phyloP scores from a whole-genome alignment of 2,888 invertebrate genomes.

The Fragum whitleyi region DNA sequence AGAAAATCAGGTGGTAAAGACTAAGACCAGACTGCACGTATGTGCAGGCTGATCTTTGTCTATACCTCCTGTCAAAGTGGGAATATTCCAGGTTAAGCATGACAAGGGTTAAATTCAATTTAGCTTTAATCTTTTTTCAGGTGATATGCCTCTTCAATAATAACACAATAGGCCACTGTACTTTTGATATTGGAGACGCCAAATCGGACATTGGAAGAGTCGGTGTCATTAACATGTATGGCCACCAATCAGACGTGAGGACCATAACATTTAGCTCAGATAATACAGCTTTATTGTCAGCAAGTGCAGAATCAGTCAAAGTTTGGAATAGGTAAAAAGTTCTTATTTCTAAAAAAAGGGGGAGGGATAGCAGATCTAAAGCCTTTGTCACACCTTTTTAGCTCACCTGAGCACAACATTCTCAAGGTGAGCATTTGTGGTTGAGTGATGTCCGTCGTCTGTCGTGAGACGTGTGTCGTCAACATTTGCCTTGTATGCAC shows the following conservation, averaged over 20 bases:
- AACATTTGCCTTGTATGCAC: too few species aligned
- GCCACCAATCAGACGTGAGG: slow-evolving; percentile 96
- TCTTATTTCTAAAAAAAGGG: too few species aligned
- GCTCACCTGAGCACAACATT: not conserved
- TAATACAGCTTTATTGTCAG: slow-evolving; percentile 94
- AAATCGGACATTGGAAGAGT: slow-evolving; percentile 61
- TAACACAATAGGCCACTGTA: slow-evolving; percentile 91
- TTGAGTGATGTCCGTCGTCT: not conserved
- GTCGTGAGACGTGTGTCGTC: too few species aligned
- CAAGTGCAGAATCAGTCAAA: slow-evolving; percentile 94
- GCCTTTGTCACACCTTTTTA: not conserved
- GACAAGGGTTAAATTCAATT: too few species aligned
- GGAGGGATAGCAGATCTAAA: too few species aligned
- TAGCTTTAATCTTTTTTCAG: slow-evolving; percentile 76
- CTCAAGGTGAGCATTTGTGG: too few species aligned
- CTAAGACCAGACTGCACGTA: too few species aligned
- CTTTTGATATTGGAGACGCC: slow-evolving; percentile 83
- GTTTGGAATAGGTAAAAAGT: slow-evolving; percentile 93
- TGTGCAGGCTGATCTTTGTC: too few species aligned
- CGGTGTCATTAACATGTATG: slow-evolving; percentile 88
- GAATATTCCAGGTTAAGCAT: too few species aligned
- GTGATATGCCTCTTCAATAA: slow-evolving; percentile 88
- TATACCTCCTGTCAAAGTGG: too few species aligned
- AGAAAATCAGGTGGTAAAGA: too few species aligned
- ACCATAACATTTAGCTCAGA: slow-evolving; percentile 96